Evolutionary conservation across 2,113 vertebrate species (phyloP), one percentile per base, ranked within the genome.

Genomic region (Ceratotherium simum): DNA sequence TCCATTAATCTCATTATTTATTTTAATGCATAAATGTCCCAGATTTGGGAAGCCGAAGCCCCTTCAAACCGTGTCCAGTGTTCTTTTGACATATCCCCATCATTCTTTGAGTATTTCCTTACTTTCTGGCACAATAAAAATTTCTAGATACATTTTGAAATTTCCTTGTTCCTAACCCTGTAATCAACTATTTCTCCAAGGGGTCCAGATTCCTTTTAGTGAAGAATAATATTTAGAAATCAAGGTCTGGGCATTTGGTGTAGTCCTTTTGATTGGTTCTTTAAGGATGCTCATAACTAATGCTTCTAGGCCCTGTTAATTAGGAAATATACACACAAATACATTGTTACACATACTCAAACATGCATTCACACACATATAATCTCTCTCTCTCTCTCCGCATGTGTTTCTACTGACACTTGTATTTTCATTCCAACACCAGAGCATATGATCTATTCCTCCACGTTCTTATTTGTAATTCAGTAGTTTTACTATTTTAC

Each of bases 101-200:
- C 58, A 92, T 65, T 64, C 4, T 83, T 56, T 72, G 11, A 25
- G 5, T 73, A 42, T 29, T 93, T 86, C 39, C 54, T 91, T n/a
- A 62, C 10, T n/a, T 83, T 60, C n/a, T 83, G 7, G 27, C 13
- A 90, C 0, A 73, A 25, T 39, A 56, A 39, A 18, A 89, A 48
- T 73, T 95, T 80, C 31, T 16, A 36, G 36, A 5, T 29, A 58
- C 20, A 76, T 56, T 95, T 83, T 95, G 58, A 96, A 83, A 70
- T 39, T 56, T 62, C 36, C 2, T 39, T 83, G 48, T 12, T 25
- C 46, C 8, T 56, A 33, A 62, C 10, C 18, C 39, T 96, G 20
- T 3, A 84, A 51, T 84, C 25, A 89, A 10, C 6, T 29, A 46
- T 54, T 72, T 73, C 25, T 39, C 11, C 8, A 54, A 83, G 17